Conservation (phyloP, 1,140 invertebrate genomes). For the Musca domestica region DNA sequence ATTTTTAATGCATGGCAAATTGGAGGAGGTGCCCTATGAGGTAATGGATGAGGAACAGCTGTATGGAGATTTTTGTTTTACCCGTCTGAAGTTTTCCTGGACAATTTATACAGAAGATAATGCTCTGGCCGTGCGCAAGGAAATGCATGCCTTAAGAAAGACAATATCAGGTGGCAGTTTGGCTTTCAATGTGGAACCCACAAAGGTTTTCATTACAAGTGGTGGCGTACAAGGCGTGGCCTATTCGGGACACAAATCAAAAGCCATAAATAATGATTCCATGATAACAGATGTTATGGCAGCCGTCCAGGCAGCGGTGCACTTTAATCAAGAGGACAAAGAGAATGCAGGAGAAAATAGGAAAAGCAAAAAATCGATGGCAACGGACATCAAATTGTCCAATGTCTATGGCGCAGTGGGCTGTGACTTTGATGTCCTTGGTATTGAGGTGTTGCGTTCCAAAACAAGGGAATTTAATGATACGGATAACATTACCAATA, state of each 20-base stretch:
- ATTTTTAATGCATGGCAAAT: constrained; percentile 69
- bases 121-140: constrained; percentile 55
- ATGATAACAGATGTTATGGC: constrained; percentile 37
- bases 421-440: constrained; percentile 44
- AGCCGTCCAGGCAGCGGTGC: constrained; percentile 30
- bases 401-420: constrained; percentile 36
- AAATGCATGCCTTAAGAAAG: constrained; percentile 60
- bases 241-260: constrained; percentile 26
- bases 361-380: constrained; percentile 7
- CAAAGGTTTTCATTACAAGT: constrained; percentile 43
- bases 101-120: constrained; percentile 56
- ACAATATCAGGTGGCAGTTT: constrained; percentile 54
- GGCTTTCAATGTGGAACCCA: constrained; percentile 43
- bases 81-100: constrained; percentile 60
- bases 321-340: constrained; percentile 28
- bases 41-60: constrained; percentile 63
- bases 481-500: not conserved
- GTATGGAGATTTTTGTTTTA: constrained; percentile 66
- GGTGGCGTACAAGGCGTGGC: constrained; percentile 24
- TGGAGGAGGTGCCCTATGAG: constrained; percentile 64
- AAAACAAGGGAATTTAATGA: constrained; percentile 36
- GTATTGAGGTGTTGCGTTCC: constrained; percentile 40
- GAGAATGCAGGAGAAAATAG: constrained; percentile 28
- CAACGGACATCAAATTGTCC: constrained; percentile 10
- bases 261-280: constrained; percentile 35